Evolutionary conservation across 2,888 invertebrate genomes (phyloP).

Genomic region (Drosophila kuntzei): DNA sequence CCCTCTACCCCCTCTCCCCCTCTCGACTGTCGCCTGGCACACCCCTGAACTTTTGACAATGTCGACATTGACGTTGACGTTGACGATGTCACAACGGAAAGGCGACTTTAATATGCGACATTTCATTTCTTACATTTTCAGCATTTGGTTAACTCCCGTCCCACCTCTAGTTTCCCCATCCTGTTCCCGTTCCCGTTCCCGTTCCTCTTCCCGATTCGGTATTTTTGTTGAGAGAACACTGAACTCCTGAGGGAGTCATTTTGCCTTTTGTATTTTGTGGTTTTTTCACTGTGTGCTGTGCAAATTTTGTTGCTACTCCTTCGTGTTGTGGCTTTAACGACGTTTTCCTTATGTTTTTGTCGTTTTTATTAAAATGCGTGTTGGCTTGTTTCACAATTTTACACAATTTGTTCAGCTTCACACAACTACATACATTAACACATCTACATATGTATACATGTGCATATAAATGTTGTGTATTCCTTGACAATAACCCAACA

Average conservation of each 20-base stretch:
- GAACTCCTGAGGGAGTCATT: conserved; percentile 72
- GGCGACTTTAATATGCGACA: conserved; percentile 71
- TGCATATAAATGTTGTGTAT: background rate
- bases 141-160: conserved; percentile 31
- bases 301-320: conserved; percentile 44
- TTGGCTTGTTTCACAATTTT: conserved; percentile 56
- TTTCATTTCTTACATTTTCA: conserved; percentile 58
- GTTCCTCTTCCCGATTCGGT: conserved; percentile 10
- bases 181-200: no score
- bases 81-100: conserved; percentile 39
- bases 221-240: conserved; percentile 43
- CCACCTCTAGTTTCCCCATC: background rate
- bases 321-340: conserved; percentile 34
- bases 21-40: background rate
- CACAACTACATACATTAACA: conserved; percentile 17
- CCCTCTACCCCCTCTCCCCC: background rate
- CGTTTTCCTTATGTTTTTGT: conserved; percentile 28
- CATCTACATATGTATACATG: background rate
- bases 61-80: conserved; percentile 29
- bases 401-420: conserved; percentile 58
- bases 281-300: conserved; percentile 45
- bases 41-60: conserved; percentile 1
- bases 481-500: background rate
- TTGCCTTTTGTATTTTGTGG: conserved; percentile 76
- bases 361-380: conserved; percentile 50